Percentiles rank a stretch among this genome's conserved stretches.
These are phyloP conservation scores for Triplophysa bombifrons DNA, from an alignment of 2,797 vertebrate species.

Conservation along the genomic window DNA sequence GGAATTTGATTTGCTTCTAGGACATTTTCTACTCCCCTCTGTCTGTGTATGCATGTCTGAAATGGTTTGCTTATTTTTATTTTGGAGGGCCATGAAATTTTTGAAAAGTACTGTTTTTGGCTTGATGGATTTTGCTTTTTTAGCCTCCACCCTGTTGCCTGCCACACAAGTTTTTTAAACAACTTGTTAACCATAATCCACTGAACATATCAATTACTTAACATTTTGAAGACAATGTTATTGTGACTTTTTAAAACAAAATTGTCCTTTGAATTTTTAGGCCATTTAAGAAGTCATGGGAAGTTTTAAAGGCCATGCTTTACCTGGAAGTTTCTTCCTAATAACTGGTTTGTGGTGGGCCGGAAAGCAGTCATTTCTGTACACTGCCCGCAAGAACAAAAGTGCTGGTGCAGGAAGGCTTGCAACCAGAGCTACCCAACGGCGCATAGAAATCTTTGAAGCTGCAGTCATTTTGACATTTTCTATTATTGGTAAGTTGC, in stretches of 20 bases:
- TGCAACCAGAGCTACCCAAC: slow-evolving; percentile 81
- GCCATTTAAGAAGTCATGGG: slow-evolving; percentile 74
- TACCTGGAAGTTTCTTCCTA: slow-evolving; percentile 89
- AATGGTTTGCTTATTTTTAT: background rate
- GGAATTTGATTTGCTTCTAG: background rate
- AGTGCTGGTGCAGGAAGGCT: slow-evolving; percentile 77
- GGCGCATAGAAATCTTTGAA: slow-evolving; percentile 86
- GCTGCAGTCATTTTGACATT: slow-evolving; percentile 78
- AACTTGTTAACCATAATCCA: background rate
- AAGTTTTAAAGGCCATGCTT: slow-evolving; percentile 89
- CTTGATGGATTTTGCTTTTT: background rate
- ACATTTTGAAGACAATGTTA: background rate
- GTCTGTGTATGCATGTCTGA: background rate
- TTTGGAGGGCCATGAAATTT: background rate
- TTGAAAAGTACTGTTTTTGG: background rate
- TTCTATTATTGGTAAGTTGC: slow-evolving; percentile 82
- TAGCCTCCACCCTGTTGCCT: background rate
- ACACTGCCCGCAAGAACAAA: slow-evolving; percentile 85
- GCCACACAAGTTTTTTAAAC: background rate
- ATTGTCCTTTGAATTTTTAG: slow-evolving; percentile 13
- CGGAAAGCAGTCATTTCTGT: slow-evolving; percentile 83
- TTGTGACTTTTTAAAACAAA: background rate
- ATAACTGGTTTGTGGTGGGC: slow-evolving; percentile 90
- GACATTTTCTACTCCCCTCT: background rate
- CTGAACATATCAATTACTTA: background rate